These are phyloP conservation scores for Dugesia japonica DNA, from an alignment of 2,888 invertebrate species.

Conservation along the genomic window DNA sequence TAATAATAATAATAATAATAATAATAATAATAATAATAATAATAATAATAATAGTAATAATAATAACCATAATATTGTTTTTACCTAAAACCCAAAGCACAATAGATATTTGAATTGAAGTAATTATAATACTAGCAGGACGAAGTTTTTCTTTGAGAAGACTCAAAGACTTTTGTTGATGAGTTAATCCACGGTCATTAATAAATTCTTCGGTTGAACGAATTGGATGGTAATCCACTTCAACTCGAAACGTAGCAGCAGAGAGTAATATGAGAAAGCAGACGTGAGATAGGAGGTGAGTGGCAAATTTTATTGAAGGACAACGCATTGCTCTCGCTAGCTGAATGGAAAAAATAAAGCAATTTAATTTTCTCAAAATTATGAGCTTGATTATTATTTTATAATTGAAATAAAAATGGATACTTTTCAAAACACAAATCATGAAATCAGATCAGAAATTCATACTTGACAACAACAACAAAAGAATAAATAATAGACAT, in stretches of 20 bases:
- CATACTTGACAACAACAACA: too few species aligned
- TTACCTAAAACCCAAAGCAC: slow-evolving; percentile 48
- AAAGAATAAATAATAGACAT: too few species aligned
- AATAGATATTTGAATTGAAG: slow-evolving; percentile 47
- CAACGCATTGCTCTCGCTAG: slow-evolving; percentile 49
- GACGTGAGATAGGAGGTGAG: slow-evolving; percentile 57
- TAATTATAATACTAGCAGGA: slow-evolving; percentile 45
- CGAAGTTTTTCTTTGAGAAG: slow-evolving; percentile 43
- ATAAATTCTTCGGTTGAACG: slow-evolving; percentile 31
- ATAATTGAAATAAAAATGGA: too few species aligned
- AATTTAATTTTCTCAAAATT: too few species aligned
- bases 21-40: slow-evolving; percentile 9
- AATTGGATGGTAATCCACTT: slow-evolving; percentile 37
- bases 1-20: too few species aligned
- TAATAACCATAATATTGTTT: not conserved
- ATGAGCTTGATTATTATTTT: too few species aligned
- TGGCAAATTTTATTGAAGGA: slow-evolving; percentile 60
- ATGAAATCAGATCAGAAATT: too few species aligned
- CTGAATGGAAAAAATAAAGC: slow-evolving; percentile 39
- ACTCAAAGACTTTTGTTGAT: slow-evolving; percentile 42
- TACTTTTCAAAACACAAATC: too few species aligned
- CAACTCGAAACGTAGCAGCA: slow-evolving; percentile 55
- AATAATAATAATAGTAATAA: not conserved
- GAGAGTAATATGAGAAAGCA: slow-evolving; percentile 56
- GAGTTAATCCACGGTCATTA: slow-evolving; percentile 20